Conservation (phyloP, 2,113 vertebrate species). For the Rhadina sibilatrix region DNA sequence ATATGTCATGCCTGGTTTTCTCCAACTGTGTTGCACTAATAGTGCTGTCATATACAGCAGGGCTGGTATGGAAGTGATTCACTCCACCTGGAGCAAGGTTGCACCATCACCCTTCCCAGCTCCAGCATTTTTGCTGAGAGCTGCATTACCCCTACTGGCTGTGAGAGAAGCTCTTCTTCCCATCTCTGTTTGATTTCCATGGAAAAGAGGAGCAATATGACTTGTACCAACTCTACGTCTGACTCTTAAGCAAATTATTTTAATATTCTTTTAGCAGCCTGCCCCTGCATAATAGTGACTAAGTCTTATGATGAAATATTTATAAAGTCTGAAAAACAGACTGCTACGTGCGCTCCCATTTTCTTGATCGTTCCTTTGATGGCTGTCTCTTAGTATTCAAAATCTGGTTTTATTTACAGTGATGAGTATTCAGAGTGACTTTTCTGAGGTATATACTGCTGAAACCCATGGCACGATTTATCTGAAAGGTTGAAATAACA, state of each 20-base stretch:
- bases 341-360: background rate
- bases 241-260: background rate
- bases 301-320: conserved; percentile 4
- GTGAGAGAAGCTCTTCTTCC: background rate
- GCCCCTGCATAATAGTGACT: background rate
- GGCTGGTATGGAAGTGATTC: background rate
- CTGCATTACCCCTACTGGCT: background rate
- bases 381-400: background rate
- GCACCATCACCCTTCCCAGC: background rate
- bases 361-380: conserved; percentile 15
- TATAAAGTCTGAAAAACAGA: background rate
- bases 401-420: background rate
- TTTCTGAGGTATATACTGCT: background rate
- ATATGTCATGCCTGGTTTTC: background rate
- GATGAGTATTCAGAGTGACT: background rate
- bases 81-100: background rate
- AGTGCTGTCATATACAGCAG: background rate
- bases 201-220: background rate
- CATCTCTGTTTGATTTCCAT: background rate
- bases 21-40: background rate
- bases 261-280: background rate
- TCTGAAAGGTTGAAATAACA: background rate
- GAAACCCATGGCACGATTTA: background rate
- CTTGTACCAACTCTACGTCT: background rate
- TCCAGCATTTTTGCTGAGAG: background rate